Evolutionary conservation across 2,113 vertebrate species (phyloP).

Genomic region (Bos indicus): DNA sequence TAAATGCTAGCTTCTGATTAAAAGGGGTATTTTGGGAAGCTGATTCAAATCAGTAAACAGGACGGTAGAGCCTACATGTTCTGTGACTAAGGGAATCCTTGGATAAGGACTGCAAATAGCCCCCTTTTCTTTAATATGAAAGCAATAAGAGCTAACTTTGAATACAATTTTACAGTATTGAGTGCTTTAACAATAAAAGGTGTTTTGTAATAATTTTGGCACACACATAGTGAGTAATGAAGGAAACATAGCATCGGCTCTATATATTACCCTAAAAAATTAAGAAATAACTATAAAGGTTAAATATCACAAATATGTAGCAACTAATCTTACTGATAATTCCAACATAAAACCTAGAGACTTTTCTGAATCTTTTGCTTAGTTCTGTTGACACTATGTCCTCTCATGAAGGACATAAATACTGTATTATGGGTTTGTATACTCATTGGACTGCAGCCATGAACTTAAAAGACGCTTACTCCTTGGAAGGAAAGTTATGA

Average conservation of each 20-base stretch:
- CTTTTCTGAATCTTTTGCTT: neutral
- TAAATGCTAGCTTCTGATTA: neutral
- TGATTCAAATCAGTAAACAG: neutral
- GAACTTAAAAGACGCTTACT: too few relatives aligned
- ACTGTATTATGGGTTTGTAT: neutral
- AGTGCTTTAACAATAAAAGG: neutral
- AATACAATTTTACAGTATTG: neutral
- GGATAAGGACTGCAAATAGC: neutral
- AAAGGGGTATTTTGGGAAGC: neutral
- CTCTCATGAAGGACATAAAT: neutral
- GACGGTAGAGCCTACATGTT: accelerated
- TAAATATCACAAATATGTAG: neutral
- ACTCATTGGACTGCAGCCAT: neutral
- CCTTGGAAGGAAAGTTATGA: too few relatives aligned
- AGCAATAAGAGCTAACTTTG: neutral
- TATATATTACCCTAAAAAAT: neutral
- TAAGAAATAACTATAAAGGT: neutral
- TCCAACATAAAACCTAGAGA: neutral
- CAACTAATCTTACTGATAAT: neutral
- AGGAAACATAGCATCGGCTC: neutral
- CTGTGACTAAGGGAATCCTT: neutral
- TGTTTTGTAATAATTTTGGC: neutral
- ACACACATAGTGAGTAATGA: neutral
- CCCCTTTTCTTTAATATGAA: neutral
- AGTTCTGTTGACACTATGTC: neutral